Evolutionary conservation across 2,113 vertebrate species (phyloP), one percentile per base, ranked within the genome.

Genomic region (Chaetura pelagica): DNA sequence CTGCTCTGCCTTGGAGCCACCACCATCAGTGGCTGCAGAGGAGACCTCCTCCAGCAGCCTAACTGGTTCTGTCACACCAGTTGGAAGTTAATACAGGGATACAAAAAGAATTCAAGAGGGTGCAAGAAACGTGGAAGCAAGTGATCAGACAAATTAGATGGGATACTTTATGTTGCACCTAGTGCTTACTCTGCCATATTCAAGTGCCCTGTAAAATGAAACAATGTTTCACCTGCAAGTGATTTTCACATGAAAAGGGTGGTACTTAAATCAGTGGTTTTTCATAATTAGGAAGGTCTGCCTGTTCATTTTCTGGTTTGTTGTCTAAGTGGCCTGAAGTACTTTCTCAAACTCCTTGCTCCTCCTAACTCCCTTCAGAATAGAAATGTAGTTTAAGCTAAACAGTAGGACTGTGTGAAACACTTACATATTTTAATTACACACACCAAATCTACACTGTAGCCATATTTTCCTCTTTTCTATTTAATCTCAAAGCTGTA

Each of bases 141-240:
- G 54, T 1, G 15, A 49, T 7, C 0, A 7, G 48, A 71, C 15
- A 12, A 40, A 5, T 15, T 18, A 34, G 15, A n/a, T 0, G 0
- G 1, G 7, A 5, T 12, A 26, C 8, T 22, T 42, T 30, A 34
- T 22, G 21, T 3, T 32, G 40, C 30, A 15, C n/a, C 51, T 19
- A 13, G 24, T 12, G 12, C 55, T 78, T 16, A 22, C 16, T 44
- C 40, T 42, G 59, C 59, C 24, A 3, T 38, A 12, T 29, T 40
- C 10, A 21, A 51, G 67, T 4, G 4, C 32, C 21, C 38, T 19
- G 21, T 7, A 35, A 76, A 72, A 79, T 10, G 30, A 72, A 92
- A 73, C 0, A 1, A 34, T 13, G 22, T 10, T 67, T 76, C 63
- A 67, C 21, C 54, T 68, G 44, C 34, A 64, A 55, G 54, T 11